phyloP scores from a whole-genome alignment of 2,797 vertebrate species.

The Typhlichthys subterraneus region DNA sequence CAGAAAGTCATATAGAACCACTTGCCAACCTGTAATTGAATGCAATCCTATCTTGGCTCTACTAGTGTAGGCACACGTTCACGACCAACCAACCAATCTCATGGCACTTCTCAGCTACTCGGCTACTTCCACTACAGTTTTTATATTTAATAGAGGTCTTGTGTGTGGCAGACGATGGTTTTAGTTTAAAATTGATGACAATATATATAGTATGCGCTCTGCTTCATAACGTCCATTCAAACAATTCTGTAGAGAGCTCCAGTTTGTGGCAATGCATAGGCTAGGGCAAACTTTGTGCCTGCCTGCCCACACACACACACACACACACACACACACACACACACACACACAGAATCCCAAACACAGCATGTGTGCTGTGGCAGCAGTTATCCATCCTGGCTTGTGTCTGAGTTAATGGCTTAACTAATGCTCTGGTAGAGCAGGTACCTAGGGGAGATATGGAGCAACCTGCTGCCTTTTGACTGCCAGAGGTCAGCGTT shows the following conservation, averaged over 20 bases:
- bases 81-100: conserved; percentile 5
- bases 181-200: conserved; percentile 25
- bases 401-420: conserved; percentile 62
- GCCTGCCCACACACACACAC: conserved; percentile 4
- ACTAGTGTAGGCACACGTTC: background rate
- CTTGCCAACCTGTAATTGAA: no score
- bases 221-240: conserved; percentile 15
- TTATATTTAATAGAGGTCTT: conserved; percentile 29
- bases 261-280: background rate
- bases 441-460: conserved; percentile 38
- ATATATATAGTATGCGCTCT: conserved; percentile 23
- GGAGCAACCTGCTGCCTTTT: conserved; percentile 57
- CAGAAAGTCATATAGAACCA: no score
- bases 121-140: conserved; percentile 20
- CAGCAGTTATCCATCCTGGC: conserved; percentile 37
- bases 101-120: conserved; percentile 21
- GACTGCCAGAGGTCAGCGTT: conserved; percentile 56
- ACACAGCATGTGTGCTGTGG: conserved; percentile 16
- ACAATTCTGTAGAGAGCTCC: conserved; percentile 23
- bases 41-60: background rate
- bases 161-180: conserved; percentile 6
- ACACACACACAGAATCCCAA: conserved; percentile 10
- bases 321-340: conserved; percentile 11
- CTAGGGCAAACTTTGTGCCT: background rate
- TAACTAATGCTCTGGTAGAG: conserved; percentile 62